Evolutionary conservation across 2,797 vertebrate genomes (phyloP).

Genomic region (Tapirus indicus): DNA sequence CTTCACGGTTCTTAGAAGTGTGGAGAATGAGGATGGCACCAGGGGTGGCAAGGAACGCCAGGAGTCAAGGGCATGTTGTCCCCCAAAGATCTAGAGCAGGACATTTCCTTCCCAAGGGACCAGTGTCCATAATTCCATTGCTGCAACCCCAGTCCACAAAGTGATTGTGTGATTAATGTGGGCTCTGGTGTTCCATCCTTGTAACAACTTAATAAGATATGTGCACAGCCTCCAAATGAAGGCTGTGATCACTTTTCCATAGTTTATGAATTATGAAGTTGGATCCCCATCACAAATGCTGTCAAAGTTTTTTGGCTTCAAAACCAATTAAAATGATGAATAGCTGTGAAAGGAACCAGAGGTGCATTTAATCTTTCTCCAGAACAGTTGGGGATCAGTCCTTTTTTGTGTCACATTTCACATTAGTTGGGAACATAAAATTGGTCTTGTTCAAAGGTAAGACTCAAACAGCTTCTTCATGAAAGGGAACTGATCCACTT

Average conservation of each 20-base stretch:
- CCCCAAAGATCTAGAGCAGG: constrained; percentile 8
- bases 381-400: constrained; percentile 60
- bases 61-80: background rate
- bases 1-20: background rate
- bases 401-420: constrained; percentile 64
- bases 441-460: constrained; percentile 63
- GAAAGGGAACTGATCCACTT: constrained; percentile 49
- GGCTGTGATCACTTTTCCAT: constrained; percentile 64
- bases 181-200: constrained; percentile 23
- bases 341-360: constrained; percentile 63
- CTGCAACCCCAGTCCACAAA: accelerated
- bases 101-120: background rate
- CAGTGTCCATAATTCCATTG: background rate
- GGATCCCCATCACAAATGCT: constrained; percentile 66
- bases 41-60: background rate
- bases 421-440: constrained; percentile 58
- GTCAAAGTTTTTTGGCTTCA: constrained; percentile 78
- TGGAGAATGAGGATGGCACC: background rate
- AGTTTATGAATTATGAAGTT: constrained; percentile 73
- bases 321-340: constrained; percentile 80
- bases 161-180: constrained; percentile 31
- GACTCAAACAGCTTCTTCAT: constrained; percentile 64
- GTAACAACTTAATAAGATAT: constrained; percentile 59
- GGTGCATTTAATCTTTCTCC: constrained; percentile 74
- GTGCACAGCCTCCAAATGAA: constrained; percentile 45